phyloP scores from a whole-genome alignment of 2,888 invertebrate species.

The Spilarctia lutea region DNA sequence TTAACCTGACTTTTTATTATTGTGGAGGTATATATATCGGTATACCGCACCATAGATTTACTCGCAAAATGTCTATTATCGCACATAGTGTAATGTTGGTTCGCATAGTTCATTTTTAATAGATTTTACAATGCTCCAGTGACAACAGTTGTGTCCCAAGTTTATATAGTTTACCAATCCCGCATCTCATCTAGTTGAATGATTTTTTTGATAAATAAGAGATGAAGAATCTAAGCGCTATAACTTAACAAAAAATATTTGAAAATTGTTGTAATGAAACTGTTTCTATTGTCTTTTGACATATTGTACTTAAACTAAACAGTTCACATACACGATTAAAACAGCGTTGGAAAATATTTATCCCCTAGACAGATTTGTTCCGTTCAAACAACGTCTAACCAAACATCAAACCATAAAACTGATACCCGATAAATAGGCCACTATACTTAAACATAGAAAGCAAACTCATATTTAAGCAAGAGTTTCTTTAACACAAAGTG shows the following conservation, averaged over 20 bases:
- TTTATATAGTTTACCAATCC: too few relatives aligned
- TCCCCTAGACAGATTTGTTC: conserved; percentile 4
- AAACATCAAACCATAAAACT: conserved; percentile 18
- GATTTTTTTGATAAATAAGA: too few relatives aligned
- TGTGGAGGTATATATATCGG: too few relatives aligned
- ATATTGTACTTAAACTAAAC: neutral
- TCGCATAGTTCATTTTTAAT: neutral
- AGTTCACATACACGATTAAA: neutral
- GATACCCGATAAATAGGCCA: conserved; percentile 23
- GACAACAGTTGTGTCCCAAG: neutral
- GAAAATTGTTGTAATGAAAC: neutral
- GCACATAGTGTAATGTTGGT: too few relatives aligned
- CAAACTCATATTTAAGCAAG: conserved; percentile 29
- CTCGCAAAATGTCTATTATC: too few relatives aligned
- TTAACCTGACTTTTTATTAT: too few relatives aligned
- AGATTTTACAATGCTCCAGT: neutral
- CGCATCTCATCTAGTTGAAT: too few relatives aligned
- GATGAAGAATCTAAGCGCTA: neutral
- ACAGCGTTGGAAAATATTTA: conserved; percentile 3
- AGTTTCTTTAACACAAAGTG: conserved; percentile 46
- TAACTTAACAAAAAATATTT: neutral
- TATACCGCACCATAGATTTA: too few relatives aligned
- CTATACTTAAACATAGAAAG: conserved; percentile 26
- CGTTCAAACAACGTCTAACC: conserved; percentile 16
- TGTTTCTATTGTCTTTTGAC: neutral